Evolutionary conservation across 2,888 invertebrate genomes (phyloP), one percentile per base, ranked within the genome.

Genomic region (Cotesia congregata): DNA sequence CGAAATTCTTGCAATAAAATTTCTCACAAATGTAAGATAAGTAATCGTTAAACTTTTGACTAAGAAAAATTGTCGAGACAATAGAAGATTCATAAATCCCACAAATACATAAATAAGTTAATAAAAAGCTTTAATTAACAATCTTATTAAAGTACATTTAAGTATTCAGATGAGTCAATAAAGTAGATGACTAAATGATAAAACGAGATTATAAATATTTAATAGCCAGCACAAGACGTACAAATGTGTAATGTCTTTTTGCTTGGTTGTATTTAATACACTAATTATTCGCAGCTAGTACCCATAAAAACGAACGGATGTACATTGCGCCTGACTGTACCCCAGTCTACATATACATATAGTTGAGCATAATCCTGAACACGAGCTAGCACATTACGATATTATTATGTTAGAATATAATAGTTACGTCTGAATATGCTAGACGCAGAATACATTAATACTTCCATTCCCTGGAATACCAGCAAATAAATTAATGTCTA

Each of bases 231-330:
- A 20, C 7, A 30, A 7, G 12, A n/a, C 30, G 40, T 17, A 65
- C n/a, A 15, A 41, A 65, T 41, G 20, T 41, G 65, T 15, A 68
- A 68, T 40, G 15, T 40, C 68, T 68, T 68, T 68, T 20, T 12
- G 17, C 50, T 72, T 17, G 62, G 5, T 2, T 12, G 30, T 59
- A 20, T 62, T 17, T 40, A n/a, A 65, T 39, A 67, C 38, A 62
- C 40, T 72, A 73, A 77, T 69, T 77, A 77, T 74, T 62, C 5
- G 69, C 50, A 70, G 40, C 68, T 76, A 68, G 68, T 76, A 67
- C 62, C 64, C 62, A 68, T 76, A 76, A 76, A 68, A 67, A 50
- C n/a, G 41, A 62, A 38, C 62, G 68, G 68, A 76, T 68, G 76
- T 30, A 40, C 64, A 40, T 60, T 17, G 62, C 72, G 30, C 30